Base-by-base conservation (phyloP, 1,140 invertebrate genomes). In the Harpegnathos saltator region DNA sequence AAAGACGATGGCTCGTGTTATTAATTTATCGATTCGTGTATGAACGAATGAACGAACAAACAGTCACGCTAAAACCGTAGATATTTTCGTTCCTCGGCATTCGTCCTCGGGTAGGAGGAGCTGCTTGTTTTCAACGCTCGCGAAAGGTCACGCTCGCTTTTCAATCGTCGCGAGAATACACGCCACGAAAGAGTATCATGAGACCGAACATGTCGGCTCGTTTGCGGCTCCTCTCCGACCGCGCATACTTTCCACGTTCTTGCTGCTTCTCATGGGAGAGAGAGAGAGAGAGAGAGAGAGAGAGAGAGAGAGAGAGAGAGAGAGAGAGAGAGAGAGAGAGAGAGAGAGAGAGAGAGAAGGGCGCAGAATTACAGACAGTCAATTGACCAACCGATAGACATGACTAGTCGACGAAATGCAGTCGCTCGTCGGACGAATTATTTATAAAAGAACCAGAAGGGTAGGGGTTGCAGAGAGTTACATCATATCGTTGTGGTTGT, bases 11-110 rank as follows among this genome's bases (percentile, higher is more conserved):
- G 17, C 44, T 56, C 29, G 22, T 62, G 58, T 78, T 69, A 78
- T 69, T 50, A 77, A 77, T 77, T 77, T 77, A 77, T 77, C n/a
- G 74, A 77, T 77, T 66, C 74, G 63, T 33, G 19, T 78, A 44
- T 11, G 38, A 44, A 9, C 38, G 38, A 44, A 9, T 9, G 38
- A 44, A 9, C 38, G 7, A 11, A 9, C 38, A 68, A 69, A 69
- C 54, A 50, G 52, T 69, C 75, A 69, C 33, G 75, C 58, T 56
- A 78, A 68, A 68, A 69, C 17, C 63, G 33, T 14, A 19, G 24
- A 19, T 71, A 80, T 80, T 71, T 80, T 58, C 63, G 63, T 80
- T n/a, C 19, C 22, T 14, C 38, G 38, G 3, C 38, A 44, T 9
- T 44, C 38, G 38, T 44, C 38, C 38, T 44, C 33, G 63, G 24